Evolutionary conservation across 2,113 vertebrate genomes (phyloP), one percentile per base, ranked within the genome.

Genomic region (Struthio camelus): DNA sequence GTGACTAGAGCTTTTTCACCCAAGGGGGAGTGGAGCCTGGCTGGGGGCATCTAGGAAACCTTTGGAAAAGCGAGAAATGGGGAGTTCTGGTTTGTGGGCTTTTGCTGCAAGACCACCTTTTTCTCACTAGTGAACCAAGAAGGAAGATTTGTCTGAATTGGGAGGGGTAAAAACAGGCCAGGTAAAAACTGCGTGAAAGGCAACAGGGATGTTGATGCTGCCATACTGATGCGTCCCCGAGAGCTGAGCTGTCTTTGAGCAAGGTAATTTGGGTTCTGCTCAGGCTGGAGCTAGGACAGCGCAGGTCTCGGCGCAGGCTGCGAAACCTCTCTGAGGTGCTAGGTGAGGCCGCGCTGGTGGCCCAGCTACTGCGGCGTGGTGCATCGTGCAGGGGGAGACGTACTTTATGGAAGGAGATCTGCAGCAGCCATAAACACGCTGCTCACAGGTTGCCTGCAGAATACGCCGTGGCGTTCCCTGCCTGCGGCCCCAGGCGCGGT

Each of bases 171-270:
- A n/a, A 44, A 67, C n/a, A 30, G 51, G 15, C 2, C 38, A 30
- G 50, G 12, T 44, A 36, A 58, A 81, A 58, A 8, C 38, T 51
- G 16, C 10, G 30, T 64, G 16, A 48, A 75, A 54, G 66, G 40
- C 62, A 38, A 50, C 18, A 53, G 3, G 0, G 61, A 0, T 36
- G 50, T 28, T 1, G 7, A 18, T 32, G 19, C 9, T 69, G 8
- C 48, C 66, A 16, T 15, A 1, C 22, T 50, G 27, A 3, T 11
- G 17, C 19, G 8, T 48, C 1, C 34, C 50, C 44, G 28, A 28
- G 67, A 61, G 36, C 32, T 2, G 54, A 70, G 72, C 18, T 83
- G 18, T 6, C 51, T 34, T 30, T 50, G 56, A 89, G 16, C 10
- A 6, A 5, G 13, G 30, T 38, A 51, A 11, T 54, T 69, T 32